Conservation (phyloP, 2,888 invertebrate genomes). For the Drosophila cognata region DNA sequence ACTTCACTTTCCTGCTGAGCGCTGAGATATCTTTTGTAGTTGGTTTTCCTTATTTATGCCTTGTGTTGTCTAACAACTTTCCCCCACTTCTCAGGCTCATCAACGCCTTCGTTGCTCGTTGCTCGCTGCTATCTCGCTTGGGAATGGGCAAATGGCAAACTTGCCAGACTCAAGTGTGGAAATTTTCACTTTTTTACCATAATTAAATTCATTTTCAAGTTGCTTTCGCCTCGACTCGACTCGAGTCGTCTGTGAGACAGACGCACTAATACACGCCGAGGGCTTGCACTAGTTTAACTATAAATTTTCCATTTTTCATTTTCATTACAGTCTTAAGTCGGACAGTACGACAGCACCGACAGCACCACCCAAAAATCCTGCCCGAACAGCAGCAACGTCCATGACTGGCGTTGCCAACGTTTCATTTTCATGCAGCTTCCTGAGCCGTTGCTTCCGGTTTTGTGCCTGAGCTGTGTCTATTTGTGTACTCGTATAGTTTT, state of each 20-base stretch:
- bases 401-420: slow-evolving; percentile 46
- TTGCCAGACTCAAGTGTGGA: slow-evolving; percentile 80
- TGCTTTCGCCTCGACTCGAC: slow-evolving; percentile 45
- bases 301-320: slow-evolving; percentile 69
- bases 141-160: slow-evolving; percentile 56
- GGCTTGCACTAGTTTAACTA: slow-evolving; percentile 55
- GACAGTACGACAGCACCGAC: slow-evolving; percentile 15
- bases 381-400: neutral
- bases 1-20: slow-evolving; percentile 48
- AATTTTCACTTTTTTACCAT: slow-evolving; percentile 82
- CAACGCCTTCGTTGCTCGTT: slow-evolving; percentile 40
- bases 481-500: slow-evolving; percentile 65
- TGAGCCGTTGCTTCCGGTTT: slow-evolving; percentile 77
- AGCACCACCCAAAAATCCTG: neutral
- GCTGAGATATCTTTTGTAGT: slow-evolving; percentile 18
- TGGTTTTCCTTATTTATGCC: slow-evolving; percentile 63
- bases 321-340: slow-evolving; percentile 68
- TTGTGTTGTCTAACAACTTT: slow-evolving; percentile 76
- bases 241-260: slow-evolving; percentile 33
- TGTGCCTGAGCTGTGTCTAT: slow-evolving; percentile 67
- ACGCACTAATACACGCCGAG: slow-evolving; percentile 24
- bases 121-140: neutral
- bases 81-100: slow-evolving; percentile 67
- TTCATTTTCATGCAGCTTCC: slow-evolving; percentile 79
- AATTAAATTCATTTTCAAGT: slow-evolving; percentile 82